These are phyloP conservation scores for Abrostola triplasia DNA, from an alignment of 2,888 invertebrate genomes.

Conservation along the genomic window DNA sequence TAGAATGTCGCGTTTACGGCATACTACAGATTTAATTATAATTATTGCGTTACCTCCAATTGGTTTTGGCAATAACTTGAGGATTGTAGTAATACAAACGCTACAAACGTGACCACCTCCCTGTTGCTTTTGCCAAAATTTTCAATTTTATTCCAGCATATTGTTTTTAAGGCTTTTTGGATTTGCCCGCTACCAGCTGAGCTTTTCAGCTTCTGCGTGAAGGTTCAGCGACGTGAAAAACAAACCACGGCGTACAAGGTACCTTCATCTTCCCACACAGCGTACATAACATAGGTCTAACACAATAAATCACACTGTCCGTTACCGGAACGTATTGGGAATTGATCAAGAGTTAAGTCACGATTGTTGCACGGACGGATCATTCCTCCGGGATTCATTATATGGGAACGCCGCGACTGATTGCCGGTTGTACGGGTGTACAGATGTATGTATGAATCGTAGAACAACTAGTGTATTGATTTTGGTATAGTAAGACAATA, in stretches of 20 bases:
- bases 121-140: too few species aligned
- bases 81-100: too few species aligned
- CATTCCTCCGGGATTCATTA: constrained; percentile 86
- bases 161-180: neutral
- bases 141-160: too few species aligned
- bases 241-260: neutral
- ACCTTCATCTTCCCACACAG: constrained; percentile 27
- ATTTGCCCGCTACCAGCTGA: neutral
- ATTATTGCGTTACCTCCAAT: too few species aligned
- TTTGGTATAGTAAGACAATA: neutral
- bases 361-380: constrained; percentile 80
- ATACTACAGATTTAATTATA: too few species aligned
- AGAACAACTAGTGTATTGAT: constrained; percentile 7
- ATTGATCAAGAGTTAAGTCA: constrained; percentile 87
- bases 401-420: constrained; percentile 75
- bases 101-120: too few species aligned
- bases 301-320: constrained; percentile 70
- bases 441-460: constrained; percentile 39
- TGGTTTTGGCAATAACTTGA: too few species aligned
- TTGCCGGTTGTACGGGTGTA: constrained; percentile 65
- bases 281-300: constrained; percentile 53
- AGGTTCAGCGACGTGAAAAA: neutral
- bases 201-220: neutral
- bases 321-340: constrained; percentile 73
- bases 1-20: too few species aligned